Evolutionary conservation across 2,888 invertebrate species (phyloP).

Genomic region (Tipula unca): DNA sequence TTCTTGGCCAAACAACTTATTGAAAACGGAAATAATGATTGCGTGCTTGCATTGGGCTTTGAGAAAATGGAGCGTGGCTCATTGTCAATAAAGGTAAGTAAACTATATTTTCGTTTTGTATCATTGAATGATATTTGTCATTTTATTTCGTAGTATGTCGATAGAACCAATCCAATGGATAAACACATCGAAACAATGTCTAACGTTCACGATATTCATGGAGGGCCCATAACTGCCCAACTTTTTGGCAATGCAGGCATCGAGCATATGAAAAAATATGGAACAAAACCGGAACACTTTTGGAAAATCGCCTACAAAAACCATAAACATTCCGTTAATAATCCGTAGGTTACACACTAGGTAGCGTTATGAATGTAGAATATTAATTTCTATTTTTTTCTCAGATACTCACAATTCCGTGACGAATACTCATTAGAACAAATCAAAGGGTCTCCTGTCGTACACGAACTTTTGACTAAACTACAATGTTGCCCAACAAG

Average conservation of each 20-base stretch:
- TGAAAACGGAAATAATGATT: constrained; percentile 76
- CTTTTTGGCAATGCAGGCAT: constrained; percentile 93
- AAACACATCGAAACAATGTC: constrained; percentile 79
- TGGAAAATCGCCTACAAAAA: constrained; percentile 98
- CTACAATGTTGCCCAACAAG: constrained; percentile 98
- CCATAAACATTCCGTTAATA: constrained; percentile 79
- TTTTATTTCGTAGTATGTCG: constrained; percentile 48
- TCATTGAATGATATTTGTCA: too few relatives aligned
- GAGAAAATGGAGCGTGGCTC: constrained; percentile 98
- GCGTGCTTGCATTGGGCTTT: constrained; percentile 44
- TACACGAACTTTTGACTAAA: constrained; percentile 90
- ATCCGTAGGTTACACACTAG: constrained; percentile 60
- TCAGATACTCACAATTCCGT: constrained; percentile 83
- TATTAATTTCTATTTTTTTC: constrained; percentile 23
- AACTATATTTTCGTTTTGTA: background rate
- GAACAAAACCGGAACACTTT: constrained; percentile 85
- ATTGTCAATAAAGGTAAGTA: constrained; percentile 59
- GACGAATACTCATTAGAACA: constrained; percentile 87
- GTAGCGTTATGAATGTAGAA: constrained; percentile 16
- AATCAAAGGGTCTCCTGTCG: constrained; percentile 76
- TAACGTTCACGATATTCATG: constrained; percentile 69
- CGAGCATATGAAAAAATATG: constrained; percentile 78
- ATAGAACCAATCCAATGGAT: constrained; percentile 84
- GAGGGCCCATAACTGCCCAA: constrained; percentile 85
- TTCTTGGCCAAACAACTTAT: constrained; percentile 85